Evolutionary conservation across 1,140 invertebrate genomes (phyloP), one percentile per base, ranked within the genome.

Genomic region (Delia radicum): DNA sequence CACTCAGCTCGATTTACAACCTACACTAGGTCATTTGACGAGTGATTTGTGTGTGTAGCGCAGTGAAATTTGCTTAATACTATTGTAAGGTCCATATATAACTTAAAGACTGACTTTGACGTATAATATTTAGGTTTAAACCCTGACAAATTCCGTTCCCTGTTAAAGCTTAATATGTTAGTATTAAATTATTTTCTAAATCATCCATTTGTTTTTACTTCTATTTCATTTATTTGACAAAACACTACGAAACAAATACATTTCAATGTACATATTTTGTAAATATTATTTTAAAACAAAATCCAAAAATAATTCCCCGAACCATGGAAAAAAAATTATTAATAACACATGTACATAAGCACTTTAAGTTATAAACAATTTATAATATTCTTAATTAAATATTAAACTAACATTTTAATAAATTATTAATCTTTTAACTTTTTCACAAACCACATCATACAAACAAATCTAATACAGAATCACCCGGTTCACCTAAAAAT

Each of bases 401-500:
- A 61, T 37, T 65, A 46, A 42, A 65, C 29, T 24, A 24, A 65
- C 2, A 21, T 46, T 75, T 67, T 75, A 31, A 33, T 65, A 8
- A 37, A 62, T 46, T 76, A 73, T 63, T 18, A 73, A n/a, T n/a
- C 42, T 63, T 33, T 24, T 26, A 74, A 63, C 31, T 63, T 37
- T 37, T 31, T 29, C 33, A 75, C 48, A 7, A 24, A 48, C 65
- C 28, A 72, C 46, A 75, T 55, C 74, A 33, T n/a, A 33, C 21
- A 48, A 55, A 55, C 24, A 74, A 12, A 65, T 72, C 24, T 72
- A 27, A 48, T 37, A 48, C 46, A 93, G 91, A 91, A 89, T 89
- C 90, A 87, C 89, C 89, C 78, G 90, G 91, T 82, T 89, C 88
- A 82, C 87, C 90, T 77, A 92, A 92, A 87, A 87, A 87, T 81